Conservation (phyloP, 2,888 invertebrate genomes). For the Melinopterus prodromus region DNA sequence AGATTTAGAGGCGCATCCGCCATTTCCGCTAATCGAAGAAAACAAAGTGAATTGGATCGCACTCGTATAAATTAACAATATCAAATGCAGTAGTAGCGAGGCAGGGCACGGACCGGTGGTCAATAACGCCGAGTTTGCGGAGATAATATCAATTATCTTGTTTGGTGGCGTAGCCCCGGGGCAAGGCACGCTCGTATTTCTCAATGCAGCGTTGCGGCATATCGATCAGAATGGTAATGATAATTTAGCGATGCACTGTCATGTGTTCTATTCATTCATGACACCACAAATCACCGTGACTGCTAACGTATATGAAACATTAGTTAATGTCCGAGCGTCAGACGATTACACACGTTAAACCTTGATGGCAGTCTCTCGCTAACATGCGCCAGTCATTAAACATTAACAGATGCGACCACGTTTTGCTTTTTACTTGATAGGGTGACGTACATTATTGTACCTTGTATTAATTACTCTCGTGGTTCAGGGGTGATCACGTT, state of each 20-base stretch:
- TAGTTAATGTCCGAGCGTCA: constrained; percentile 20
- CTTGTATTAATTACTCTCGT: not conserved
- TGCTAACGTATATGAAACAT: constrained; percentile 24
- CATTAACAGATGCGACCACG: not conserved
- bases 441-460: not conserved
- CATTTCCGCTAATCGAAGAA: constrained; percentile 4
- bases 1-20: not conserved
- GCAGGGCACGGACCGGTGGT: constrained; percentile 13
- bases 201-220: constrained; percentile 19
- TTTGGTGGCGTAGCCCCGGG: constrained; percentile 21
- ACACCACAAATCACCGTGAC: constrained; percentile 22
- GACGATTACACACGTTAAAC: constrained; percentile 14
- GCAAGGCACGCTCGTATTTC: constrained; percentile 15
- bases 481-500: too few species aligned
- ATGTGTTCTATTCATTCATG: constrained; percentile 23
- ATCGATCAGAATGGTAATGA: constrained; percentile 23
- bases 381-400: constrained; percentile 4
- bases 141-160: constrained; percentile 27
- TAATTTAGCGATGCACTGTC: constrained; percentile 21
- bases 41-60: not conserved
- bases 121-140: constrained; percentile 16
- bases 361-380: not conserved
- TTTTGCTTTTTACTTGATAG: not conserved
- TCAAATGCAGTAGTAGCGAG: constrained; percentile 18
- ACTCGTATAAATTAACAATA: constrained; percentile 12